Percentiles rank a stretch among this genome's conserved stretches.
Evolutionary conservation across 1,140 invertebrate species (phyloP).

Genomic region (Zaprionus capensis): DNA sequence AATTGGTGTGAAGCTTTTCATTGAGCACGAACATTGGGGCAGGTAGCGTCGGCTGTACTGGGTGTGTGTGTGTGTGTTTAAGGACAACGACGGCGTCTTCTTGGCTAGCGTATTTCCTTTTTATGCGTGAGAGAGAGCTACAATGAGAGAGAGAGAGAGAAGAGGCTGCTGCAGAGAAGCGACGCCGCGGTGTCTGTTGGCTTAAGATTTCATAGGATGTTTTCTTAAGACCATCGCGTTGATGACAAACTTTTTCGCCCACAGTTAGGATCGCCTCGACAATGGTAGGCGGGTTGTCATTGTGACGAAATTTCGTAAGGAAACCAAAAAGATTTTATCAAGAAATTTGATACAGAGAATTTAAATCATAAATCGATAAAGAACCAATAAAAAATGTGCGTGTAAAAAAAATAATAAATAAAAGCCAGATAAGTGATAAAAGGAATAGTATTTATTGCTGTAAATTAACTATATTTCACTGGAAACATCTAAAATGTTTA

Average conservation of each 20-base stretch:
- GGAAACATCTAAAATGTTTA: no score
- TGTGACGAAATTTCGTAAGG: not conserved
- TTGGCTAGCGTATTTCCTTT: constrained; percentile 37
- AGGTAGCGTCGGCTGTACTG: constrained; percentile 28
- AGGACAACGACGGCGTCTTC: constrained; percentile 45
- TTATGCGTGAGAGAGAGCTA: constrained; percentile 5
- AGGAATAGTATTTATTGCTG: no score
- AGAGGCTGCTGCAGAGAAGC: constrained; percentile 22
- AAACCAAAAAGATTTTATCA: not conserved
- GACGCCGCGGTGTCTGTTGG: constrained; percentile 67
- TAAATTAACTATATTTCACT: no score
- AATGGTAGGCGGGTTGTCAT: constrained; percentile 4
- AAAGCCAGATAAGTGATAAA: no score
- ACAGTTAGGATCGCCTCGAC: constrained; percentile 15
- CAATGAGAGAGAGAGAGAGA: constrained; percentile 19
- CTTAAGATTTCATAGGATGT: constrained; percentile 20
- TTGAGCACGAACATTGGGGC: constrained; percentile 62
- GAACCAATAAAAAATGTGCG: not conserved
- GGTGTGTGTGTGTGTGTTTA: constrained; percentile 12
- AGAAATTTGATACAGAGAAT: not conserved
- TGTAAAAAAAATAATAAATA: not conserved
- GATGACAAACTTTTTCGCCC: constrained; percentile 18
- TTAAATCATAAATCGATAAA: not conserved
- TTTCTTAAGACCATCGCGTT: constrained; percentile 11
- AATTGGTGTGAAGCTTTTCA: constrained; percentile 59